Evolutionary conservation across 2,888 invertebrate species (phyloP), one percentile per base, ranked within the genome.

Genomic region (Caenorhabditis becei): DNA sequence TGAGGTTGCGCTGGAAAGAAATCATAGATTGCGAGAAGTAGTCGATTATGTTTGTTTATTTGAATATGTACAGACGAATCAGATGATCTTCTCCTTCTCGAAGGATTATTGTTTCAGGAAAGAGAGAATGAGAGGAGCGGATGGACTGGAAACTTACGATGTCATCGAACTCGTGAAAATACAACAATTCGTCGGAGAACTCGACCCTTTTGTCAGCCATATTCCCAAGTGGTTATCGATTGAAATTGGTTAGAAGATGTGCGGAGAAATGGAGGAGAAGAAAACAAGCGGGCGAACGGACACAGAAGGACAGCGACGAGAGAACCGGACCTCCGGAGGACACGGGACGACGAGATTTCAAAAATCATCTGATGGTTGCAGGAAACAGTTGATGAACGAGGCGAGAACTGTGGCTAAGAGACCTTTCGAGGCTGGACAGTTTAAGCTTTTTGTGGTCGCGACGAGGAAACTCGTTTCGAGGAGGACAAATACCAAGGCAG

Each of bases 111-210:
- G 61, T 47, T 61, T 47, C 61, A 61, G 61, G 61, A 61, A 61
- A 32, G 35, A 32, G n/a, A 20, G 20, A 32, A 4, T 18, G 32
- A 35, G 18, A 2, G 14, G 54, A 56, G 11, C 1, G 41, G 61
- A 47, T 14, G 26, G 44, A 37, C 14, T 32, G 18, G n/a, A 10
- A 61, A 72, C 81, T 81, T 59, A 81, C 81, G 63, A 81, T 56
- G 49, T 32, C 59, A 71, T 82, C 82, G 61, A 82, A 70, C 62
- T 82, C 82, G 69, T 82, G 82, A 78, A 82, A 82, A 65, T 82
- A 82, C 58, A 82, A 66, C 32, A 82, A 37, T 49, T 81, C 70
- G 51, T 80, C 80, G 32, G 70, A 71, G 49, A 75, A 80, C 53
- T 75, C 75, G 49, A 80, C 80, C 35, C 41, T 69, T 67, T 26